Conservation (phyloP, 2,888 invertebrate genomes). For the Furcula furcula region DNA sequence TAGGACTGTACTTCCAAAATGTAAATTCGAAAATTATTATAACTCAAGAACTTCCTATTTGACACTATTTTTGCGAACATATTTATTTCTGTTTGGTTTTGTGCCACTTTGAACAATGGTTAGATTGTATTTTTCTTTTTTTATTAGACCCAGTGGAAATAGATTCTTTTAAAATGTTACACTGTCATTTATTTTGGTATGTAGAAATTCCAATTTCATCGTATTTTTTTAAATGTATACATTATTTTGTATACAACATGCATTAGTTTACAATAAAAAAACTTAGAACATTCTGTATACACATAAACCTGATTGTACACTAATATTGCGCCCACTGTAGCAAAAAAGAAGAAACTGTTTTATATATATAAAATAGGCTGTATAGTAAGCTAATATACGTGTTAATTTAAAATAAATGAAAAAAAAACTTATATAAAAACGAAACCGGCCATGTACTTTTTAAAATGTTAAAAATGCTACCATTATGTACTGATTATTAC, state of each 20-base stretch:
- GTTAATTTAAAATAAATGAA: slow-evolving; percentile 42
- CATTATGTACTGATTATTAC: slow-evolving; percentile 54
- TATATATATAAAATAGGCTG: slow-evolving; percentile 63
- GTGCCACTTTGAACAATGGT: too few species aligned
- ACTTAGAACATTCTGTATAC: too few species aligned
- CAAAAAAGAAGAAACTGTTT: slow-evolving; percentile 34
- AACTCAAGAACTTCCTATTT: slow-evolving; percentile 38
- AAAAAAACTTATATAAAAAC: slow-evolving; percentile 43
- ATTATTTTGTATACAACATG: too few species aligned
- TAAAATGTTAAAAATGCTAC: slow-evolving; percentile 44
- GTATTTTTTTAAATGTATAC: too few species aligned
- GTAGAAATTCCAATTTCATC: too few species aligned
- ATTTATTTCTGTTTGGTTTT: too few species aligned
- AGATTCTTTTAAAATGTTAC: too few species aligned
- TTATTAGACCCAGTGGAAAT: too few species aligned
- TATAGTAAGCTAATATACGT: slow-evolving; percentile 52
- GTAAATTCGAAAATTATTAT: slow-evolving; percentile 14
- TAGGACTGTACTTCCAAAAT: slow-evolving; percentile 23
- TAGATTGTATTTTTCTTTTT: too few species aligned
- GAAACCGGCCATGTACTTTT: slow-evolving; percentile 74
- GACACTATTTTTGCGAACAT: slow-evolving; percentile 31
- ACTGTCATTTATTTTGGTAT: too few species aligned
- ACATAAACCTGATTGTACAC: too few species aligned
- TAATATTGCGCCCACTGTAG: slow-evolving; percentile 1
- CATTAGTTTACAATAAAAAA: too few species aligned